Evolutionary conservation across 2,888 invertebrate species (phyloP), one percentile per base, ranked within the genome.

Genomic region (Blastobasis lacticolella): DNA sequence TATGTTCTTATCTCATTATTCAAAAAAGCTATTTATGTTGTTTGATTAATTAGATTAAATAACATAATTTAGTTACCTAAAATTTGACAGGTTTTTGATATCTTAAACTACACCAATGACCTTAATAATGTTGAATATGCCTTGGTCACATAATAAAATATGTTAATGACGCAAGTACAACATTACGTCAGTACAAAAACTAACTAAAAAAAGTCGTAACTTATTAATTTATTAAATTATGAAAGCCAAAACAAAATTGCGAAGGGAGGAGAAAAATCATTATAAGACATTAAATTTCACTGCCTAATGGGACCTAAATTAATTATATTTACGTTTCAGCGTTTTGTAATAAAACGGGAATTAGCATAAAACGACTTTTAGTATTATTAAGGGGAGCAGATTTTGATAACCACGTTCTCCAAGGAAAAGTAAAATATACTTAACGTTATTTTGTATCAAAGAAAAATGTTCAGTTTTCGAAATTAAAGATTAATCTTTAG

Each of bases 231-330:
- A 45, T 45, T 10, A 45, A 10, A 45, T 45, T 23, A 23, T 23
- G 23, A 10, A 45, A 45, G 23, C 10, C 10, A 7, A 44, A 44
- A 44, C 45, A 45, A 45, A 45, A 10, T 45, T 45, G 23, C 38
- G 23, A 46, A 37, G n/a, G 23, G n/a, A 37, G 46, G 23, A 23
- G 38, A 49, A 49, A 45, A 49, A 49, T 49, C 37, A 49, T 45
- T 38, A 23, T 41, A 44, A 49, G 45, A 37, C 49, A 45, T 49
- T 49, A 49, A 44, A 10, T 44, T 8, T 45, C 37, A n/a, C 38
- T 8, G 44, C 45, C 49, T 49, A 49, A 49, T 45, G 49, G 49
- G 45, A 49, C 49, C 49, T 49, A 44, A 44, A 49, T 49, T 49
- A 49, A 45, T 49, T 23, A 23, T 49, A 49, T 49, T 10, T 45